Base-by-base conservation (phyloP, 2,797 vertebrate species). In the Acipenser transmontanus region DNA sequence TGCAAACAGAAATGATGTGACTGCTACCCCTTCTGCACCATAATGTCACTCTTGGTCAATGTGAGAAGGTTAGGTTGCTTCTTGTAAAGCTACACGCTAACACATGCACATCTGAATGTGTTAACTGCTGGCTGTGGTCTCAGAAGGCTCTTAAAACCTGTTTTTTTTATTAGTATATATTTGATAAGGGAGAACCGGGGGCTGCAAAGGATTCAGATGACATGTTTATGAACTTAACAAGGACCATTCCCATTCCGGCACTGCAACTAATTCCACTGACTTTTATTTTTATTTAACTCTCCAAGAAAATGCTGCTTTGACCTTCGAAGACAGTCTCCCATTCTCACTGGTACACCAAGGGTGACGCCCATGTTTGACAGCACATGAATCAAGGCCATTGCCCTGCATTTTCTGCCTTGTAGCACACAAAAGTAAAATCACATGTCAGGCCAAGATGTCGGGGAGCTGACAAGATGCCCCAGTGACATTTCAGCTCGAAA, bases 1-100 rank as follows among this genome's bases (percentile, higher is more conserved):
- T 98, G 96, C 94, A 95, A 96, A 93, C 93, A 95, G 93, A 97
- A 95, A 98, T 97, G 92, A 98, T 97, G 94, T 93, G 94, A 93
- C 94, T 94, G 93, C 94, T 94, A 91, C 91, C 89, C 86, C 89
- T 90, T 86, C 91, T 84, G 81, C 90, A 91, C 88, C 87, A 81
- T 87, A 88, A 91, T 93, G 93, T 93, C 93, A 92, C 86, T 89
- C 88, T 87, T 89, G 90, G 90, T 90, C 90, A 90, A 86, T 90
- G 89, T 91, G 89, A 90, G 89, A 89, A 89, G 88, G 87, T 88
- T 86, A 89, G 86, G 83, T 84, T 89, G 85, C 87, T 86, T 88
- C 91, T 91, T 86, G 86, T 88, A 90, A 92, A 93, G 92, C 90
- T 89, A 89, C 85, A 88, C 88, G 85, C 89, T 90, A 88, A 84